A percentile compares a stretch with the other conserved stretches of the same genome.
Evolutionary conservation across 2,797 vertebrate genomes (phyloP).

Genomic region (Diglossa cyanea): DNA sequence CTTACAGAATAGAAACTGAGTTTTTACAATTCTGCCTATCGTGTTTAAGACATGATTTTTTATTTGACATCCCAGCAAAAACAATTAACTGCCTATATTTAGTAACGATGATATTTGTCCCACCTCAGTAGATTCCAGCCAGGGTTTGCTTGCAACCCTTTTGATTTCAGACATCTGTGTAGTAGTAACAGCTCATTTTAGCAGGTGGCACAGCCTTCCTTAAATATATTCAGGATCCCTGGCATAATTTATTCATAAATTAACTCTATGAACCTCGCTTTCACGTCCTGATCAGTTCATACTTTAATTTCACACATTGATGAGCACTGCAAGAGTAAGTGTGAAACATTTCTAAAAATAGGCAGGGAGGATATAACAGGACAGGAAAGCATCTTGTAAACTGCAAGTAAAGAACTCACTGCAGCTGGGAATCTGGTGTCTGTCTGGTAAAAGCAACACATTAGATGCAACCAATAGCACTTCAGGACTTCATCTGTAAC

Average conservation of each 20-base stretch:
- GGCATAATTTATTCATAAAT: constrained; percentile 29
- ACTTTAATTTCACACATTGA: constrained; percentile 43
- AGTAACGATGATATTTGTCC: not conserved
- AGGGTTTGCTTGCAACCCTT: not conserved
- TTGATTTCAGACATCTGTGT: not conserved
- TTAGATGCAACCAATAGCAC: not conserved
- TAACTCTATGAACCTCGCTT: constrained; percentile 21
- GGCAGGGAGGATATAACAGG: not conserved
- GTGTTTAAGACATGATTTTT: not conserved
- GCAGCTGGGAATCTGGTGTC: not conserved
- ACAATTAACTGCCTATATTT: not conserved
- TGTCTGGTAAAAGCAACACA: not conserved
- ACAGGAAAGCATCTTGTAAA: not conserved
- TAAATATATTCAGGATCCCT: not conserved
- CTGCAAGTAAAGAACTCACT: not conserved
- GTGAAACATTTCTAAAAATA: constrained; percentile 10
- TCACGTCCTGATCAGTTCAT: not conserved
- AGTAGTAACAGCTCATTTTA: not conserved
- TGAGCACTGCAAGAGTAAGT: constrained; percentile 6
- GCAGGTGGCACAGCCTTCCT: not conserved
- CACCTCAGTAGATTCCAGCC: not conserved
- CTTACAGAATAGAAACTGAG: not conserved
- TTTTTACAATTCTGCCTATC: not conserved
- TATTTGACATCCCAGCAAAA: not conserved
- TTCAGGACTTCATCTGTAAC: not conserved